A percentile compares a stretch with the other conserved stretches of the same genome.
phyloP scores from a whole-genome alignment of 2,888 invertebrate species.

The Aphodius granarius region DNA sequence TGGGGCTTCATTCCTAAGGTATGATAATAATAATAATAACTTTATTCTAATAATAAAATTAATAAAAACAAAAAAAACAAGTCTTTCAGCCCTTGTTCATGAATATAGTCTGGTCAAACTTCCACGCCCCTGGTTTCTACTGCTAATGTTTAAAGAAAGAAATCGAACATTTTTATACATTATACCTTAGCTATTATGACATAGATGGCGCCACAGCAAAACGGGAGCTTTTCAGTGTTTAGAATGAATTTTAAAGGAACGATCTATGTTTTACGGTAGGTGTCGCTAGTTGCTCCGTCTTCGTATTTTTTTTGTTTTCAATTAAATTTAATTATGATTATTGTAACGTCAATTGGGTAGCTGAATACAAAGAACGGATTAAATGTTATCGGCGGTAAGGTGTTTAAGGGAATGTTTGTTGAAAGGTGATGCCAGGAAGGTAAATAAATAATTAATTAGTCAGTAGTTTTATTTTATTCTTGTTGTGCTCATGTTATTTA shows the following conservation, averaged over 20 bases:
- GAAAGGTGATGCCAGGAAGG: neutral
- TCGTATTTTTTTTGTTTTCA: neutral
- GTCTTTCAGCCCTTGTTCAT: too few species aligned
- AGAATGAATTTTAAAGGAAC: neutral
- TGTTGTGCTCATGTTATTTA: neutral
- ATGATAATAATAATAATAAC: too few species aligned
- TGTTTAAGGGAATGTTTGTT: neutral
- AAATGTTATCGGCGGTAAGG: neutral
- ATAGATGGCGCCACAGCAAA: neutral
- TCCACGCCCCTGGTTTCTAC: too few species aligned
- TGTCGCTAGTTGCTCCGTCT: neutral
- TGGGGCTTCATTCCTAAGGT: too few species aligned
- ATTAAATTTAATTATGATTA: neutral
- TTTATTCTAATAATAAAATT: too few species aligned
- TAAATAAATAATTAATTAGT: neutral
- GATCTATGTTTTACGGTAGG: neutral
- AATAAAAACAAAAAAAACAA: too few species aligned
- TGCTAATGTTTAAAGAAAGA: too few species aligned
- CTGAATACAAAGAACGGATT: neutral
- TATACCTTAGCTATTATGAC: neutral
- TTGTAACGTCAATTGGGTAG: neutral
- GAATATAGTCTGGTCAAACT: too few species aligned
- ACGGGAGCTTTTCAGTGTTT: neutral
- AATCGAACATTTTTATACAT: too few species aligned
- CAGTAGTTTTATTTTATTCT: neutral